phyloP scores from a whole-genome alignment of 2,888 invertebrate species.

The Pyrochroa serraticornis region DNA sequence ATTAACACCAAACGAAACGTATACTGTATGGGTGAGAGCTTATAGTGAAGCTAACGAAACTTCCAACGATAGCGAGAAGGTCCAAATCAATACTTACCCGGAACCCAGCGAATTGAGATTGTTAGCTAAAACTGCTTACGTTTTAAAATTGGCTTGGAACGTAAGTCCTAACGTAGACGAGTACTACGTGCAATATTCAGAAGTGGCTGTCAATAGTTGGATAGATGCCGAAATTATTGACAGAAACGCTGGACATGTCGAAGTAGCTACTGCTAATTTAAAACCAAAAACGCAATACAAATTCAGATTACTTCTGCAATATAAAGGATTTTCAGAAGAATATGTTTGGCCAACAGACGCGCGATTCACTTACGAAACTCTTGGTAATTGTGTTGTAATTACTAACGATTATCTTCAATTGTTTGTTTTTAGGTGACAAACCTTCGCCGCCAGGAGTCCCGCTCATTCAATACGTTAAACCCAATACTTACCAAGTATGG shows the following conservation, averaged over 20 bases:
- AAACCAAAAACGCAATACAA: conserved; percentile 79
- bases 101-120: conserved; percentile 71
- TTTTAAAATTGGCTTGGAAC: conserved; percentile 72
- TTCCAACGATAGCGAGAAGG: conserved; percentile 59
- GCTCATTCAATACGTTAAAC: conserved; percentile 73
- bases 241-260: conserved; percentile 46
- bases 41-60: conserved; percentile 71
- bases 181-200: conserved; percentile 61
- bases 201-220: conserved; percentile 60
- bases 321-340: conserved; percentile 64
- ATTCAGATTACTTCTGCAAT: conserved; percentile 71
- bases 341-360: conserved; percentile 77
- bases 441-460: conserved; percentile 82
- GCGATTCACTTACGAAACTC: conserved; percentile 76
- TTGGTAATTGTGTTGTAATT: conserved; percentile 59
- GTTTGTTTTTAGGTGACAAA: conserved; percentile 67
- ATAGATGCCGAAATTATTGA: conserved; percentile 43
- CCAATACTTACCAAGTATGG: conserved; percentile 76
- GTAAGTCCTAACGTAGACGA: conserved; percentile 61
- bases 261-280: conserved; percentile 58
- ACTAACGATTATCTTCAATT: not conserved
- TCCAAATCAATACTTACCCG: conserved; percentile 72
- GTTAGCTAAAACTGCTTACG: conserved; percentile 63
- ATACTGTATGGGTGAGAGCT: conserved; percentile 76
- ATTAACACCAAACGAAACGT: conserved; percentile 71